A percentile compares a stretch with the other conserved stretches of the same genome.
phyloP scores from a whole-genome alignment of 2,888 invertebrate species.

The Phorcus lineatus region DNA sequence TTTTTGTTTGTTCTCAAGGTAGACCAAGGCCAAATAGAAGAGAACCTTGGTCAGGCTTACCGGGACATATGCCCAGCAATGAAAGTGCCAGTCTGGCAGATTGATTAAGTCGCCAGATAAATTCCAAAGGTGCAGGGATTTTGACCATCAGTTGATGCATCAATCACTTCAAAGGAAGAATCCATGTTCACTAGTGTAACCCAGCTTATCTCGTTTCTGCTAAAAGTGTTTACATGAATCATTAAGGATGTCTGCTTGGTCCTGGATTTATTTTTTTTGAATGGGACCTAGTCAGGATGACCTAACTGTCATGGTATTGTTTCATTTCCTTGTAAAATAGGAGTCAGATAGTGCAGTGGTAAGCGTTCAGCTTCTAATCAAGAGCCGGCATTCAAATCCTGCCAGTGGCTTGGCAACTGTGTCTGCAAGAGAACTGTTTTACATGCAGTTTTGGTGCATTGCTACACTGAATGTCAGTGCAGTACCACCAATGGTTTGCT shows the following conservation, averaged over 20 bases:
- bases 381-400: no score
- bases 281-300: neutral
- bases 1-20: neutral
- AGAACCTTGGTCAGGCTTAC: neutral
- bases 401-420: no score
- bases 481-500: no score
- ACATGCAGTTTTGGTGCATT: no score
- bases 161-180: neutral
- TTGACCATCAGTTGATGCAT: neutral
- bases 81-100: neutral
- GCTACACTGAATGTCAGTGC: no score
- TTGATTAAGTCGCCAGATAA: constrained; percentile 1
- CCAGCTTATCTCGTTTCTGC: neutral
- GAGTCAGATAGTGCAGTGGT: no score
- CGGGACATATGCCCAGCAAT: no score
- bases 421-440: no score
- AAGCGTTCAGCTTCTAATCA: no score
- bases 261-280: neutral
- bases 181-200: neutral
- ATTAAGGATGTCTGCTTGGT: neutral
- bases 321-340: no score
- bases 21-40: neutral
- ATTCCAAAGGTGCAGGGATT: neutral
- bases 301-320: no score
- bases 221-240: neutral